These are phyloP conservation scores for Drosophila auraria DNA, from an alignment of 1,140 invertebrate species.

Conservation along the genomic window DNA sequence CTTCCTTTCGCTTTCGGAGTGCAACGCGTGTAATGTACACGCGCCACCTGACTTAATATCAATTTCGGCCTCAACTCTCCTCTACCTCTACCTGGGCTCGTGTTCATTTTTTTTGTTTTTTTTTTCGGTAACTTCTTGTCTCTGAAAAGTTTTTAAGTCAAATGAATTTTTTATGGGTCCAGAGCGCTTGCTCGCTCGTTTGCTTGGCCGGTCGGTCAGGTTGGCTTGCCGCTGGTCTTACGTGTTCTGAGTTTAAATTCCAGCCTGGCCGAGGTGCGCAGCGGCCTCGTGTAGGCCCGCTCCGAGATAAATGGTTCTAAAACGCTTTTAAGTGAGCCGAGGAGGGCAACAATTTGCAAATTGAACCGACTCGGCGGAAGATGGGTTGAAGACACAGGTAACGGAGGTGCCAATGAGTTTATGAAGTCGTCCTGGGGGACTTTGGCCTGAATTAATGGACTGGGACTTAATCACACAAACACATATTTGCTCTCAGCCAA, in stretches of 20 bases:
- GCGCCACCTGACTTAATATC: conserved; percentile 81
- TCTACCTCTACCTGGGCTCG: conserved; percentile 13
- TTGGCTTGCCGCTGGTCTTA: conserved; percentile 35
- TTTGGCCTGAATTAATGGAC: neutral
- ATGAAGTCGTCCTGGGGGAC: conserved; percentile 10
- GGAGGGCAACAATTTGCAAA: conserved; percentile 62
- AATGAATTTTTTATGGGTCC: conserved; percentile 82
- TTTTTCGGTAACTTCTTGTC: conserved; percentile 36
- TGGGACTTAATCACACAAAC: conserved; percentile 8
- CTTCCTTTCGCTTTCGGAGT: conserved; percentile 58
- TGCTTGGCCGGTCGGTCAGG: conserved; percentile 15
- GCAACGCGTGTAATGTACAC: conserved; percentile 79
- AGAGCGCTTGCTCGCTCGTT: conserved; percentile 13
- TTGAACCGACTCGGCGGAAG: conserved; percentile 32
- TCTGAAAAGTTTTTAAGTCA: conserved; percentile 73
- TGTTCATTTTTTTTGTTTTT: conserved; percentile 19
- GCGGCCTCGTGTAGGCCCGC: conserved; percentile 11
- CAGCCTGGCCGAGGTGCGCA: conserved; percentile 6
- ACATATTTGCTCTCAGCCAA: neutral
- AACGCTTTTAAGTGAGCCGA: conserved; percentile 57
- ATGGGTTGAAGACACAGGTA: conserved; percentile 12
- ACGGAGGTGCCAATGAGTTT: conserved; percentile 59
- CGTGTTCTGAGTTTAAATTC: conserved; percentile 49
- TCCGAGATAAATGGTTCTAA: conserved; percentile 73
- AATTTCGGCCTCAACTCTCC: conserved; percentile 52